phyloP scores from a whole-genome alignment of 2,888 invertebrate genomes.

The Spisula solida region DNA sequence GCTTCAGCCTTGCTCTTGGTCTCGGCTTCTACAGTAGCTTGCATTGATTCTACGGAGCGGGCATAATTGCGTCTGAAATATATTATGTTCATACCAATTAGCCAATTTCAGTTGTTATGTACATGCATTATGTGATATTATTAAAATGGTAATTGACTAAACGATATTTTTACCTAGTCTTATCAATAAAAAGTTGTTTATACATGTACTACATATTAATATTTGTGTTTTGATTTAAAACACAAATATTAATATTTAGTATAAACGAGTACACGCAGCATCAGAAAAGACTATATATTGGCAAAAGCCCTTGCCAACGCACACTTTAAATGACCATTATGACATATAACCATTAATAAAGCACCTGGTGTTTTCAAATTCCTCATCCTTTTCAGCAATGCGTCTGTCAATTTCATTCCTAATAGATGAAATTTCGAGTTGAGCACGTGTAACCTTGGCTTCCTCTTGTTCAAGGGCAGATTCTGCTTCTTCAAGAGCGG shows the following conservation, averaged over 20 bases:
- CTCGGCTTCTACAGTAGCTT: conserved; percentile 99
- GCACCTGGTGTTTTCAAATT: conserved; percentile 98
- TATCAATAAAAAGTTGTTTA: no score
- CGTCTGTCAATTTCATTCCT: conserved; percentile 99
- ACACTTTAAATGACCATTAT: background rate
- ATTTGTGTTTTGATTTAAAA: no score
- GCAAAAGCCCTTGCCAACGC: no score
- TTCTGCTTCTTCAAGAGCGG: conserved; percentile 99
- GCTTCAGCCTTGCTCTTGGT: conserved; percentile 99
- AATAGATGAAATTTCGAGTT: conserved; percentile 99
- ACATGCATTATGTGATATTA: background rate
- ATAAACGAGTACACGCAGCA: no score
- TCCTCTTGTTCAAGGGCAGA: conserved; percentile 99
- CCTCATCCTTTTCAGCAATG: conserved; percentile 99
- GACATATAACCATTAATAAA: background rate
- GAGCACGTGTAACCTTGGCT: conserved; percentile 96
- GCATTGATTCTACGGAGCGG: conserved; percentile 99
- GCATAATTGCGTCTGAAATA: conserved; percentile 97
- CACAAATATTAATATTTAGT: background rate
- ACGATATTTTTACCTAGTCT: background rate
- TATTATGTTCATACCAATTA: background rate
- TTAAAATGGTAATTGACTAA: no score
- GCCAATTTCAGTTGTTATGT: background rate
- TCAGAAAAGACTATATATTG: no score
- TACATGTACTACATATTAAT: no score